phyloP scores from a whole-genome alignment of 2,113 vertebrate species.

The Ceyx margarethae region DNA sequence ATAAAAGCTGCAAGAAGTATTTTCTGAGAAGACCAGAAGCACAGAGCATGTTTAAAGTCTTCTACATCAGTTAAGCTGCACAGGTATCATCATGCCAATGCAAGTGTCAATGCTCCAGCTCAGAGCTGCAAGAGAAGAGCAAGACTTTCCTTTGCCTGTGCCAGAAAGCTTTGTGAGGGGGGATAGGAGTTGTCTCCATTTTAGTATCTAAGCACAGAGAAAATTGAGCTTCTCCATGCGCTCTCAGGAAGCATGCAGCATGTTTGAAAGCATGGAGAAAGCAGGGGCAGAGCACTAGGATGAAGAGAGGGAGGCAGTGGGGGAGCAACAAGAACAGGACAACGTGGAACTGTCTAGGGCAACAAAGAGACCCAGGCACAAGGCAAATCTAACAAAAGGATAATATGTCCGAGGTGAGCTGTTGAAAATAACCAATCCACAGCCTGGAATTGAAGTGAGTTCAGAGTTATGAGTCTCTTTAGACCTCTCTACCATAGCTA shows the following conservation, averaged over 20 bases:
- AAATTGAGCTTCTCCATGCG: conserved; percentile 26
- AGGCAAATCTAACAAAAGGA: not conserved
- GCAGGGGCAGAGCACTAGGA: not conserved
- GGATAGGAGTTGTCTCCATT: not conserved
- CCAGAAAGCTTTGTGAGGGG: not conserved
- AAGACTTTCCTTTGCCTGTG: not conserved
- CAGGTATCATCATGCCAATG: not conserved
- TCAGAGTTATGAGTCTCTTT: not conserved
- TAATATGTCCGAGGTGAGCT: not conserved
- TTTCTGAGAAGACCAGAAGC: not conserved
- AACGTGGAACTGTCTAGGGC: not conserved
- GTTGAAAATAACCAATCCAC: not conserved
- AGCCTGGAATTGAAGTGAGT: not conserved
- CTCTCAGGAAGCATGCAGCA: conserved; percentile 26
- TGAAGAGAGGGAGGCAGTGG: not conserved
- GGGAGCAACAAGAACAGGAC: not conserved
- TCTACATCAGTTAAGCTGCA: not conserved
- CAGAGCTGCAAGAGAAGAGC: not conserved
- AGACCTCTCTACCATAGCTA: not conserved
- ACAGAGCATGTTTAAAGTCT: not conserved
- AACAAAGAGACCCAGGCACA: not conserved
- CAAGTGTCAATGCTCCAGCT: not conserved
- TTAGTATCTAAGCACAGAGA: not conserved
- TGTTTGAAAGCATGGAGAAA: not conserved
- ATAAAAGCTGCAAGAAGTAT: not conserved